Evolutionary conservation across 2,888 invertebrate species (phyloP).

Genomic region (Agrenia bidenticulata): DNA sequence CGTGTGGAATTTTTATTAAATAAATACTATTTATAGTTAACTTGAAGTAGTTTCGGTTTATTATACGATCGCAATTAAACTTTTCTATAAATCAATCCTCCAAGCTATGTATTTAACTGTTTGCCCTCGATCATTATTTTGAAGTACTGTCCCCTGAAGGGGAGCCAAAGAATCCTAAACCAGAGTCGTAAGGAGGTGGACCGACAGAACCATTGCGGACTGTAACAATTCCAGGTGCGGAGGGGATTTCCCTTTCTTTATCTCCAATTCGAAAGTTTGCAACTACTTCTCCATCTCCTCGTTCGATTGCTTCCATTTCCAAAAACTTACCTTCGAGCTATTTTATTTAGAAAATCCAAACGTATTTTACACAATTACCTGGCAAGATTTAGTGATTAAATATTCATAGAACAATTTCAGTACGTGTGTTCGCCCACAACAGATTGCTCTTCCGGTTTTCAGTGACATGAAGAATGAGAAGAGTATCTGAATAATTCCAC

Average conservation of each 20-base stretch:
- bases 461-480: constrained; percentile 38
- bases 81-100: too few species aligned
- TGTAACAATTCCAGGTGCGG: background rate
- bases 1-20: too few species aligned
- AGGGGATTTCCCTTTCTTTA: background rate
- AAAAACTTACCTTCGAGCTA: constrained; percentile 39
- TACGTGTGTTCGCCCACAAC: constrained; percentile 42
- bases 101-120: too few species aligned
- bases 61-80: too few species aligned
- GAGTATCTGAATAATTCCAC: constrained; percentile 30
- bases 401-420: background rate
- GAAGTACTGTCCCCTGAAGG: too few species aligned
- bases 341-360: background rate
- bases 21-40: too few species aligned
- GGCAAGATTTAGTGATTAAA: too few species aligned
- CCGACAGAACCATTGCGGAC: background rate
- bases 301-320: constrained; percentile 37
- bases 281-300: constrained; percentile 28
- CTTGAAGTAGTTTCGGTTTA: too few species aligned
- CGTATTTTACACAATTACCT: too few species aligned
- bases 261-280: constrained; percentile 17
- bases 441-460: constrained; percentile 39
- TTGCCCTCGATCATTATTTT: too few species aligned
- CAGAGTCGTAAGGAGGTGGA: constrained; percentile 10
- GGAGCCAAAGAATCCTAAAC: too few species aligned